phyloP scores from a whole-genome alignment of 2,797 vertebrate species.

The Phyllotis vaccarum region DNA sequence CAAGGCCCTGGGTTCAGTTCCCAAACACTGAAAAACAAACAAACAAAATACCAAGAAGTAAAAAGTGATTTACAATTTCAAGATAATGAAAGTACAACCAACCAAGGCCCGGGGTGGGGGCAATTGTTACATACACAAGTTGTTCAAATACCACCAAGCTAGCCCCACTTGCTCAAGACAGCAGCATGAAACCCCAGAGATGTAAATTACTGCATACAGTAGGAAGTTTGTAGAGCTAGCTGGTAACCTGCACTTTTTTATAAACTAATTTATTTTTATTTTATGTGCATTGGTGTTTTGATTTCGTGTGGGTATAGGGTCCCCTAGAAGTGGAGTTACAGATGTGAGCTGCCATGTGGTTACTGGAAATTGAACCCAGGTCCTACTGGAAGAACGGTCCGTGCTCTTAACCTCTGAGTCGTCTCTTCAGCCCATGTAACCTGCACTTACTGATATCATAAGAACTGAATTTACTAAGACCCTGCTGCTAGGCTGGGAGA shows the following conservation, averaged over 20 bases:
- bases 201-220: background rate
- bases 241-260: background rate
- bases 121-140: no score
- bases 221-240: background rate
- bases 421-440: no score
- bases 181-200: background rate
- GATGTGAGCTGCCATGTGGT: no score
- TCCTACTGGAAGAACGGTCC: no score
- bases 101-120: background rate
- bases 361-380: no score
- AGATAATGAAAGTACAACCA: background rate
- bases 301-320: no score
- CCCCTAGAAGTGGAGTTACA: no score
- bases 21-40: background rate
- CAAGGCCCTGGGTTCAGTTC: background rate
- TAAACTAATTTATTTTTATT: no score
- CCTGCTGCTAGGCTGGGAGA: background rate
- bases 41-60: background rate
- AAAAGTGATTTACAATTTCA: slow-evolving; percentile 28
- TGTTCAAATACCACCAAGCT: background rate
- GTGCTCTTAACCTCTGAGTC: no score
- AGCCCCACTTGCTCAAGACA: background rate
- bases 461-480: background rate
- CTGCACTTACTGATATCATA: background rate
- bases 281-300: no score